These are phyloP conservation scores for Engraulis encrasicolus DNA, from an alignment of 2,113 vertebrate genomes.

Conservation along the genomic window DNA sequence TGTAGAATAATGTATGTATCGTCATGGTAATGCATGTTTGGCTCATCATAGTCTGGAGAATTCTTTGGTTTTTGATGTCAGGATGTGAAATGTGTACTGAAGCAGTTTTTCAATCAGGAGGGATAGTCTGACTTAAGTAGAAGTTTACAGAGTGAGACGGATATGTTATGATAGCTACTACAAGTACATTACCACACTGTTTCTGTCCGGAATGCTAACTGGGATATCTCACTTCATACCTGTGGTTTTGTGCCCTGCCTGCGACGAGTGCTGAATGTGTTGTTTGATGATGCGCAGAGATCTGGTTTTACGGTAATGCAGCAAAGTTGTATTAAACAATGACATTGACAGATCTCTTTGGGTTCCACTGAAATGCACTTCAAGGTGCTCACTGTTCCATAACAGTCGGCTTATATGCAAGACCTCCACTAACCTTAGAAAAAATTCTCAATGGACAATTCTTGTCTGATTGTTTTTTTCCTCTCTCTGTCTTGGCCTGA, in stretches of 20 bases:
- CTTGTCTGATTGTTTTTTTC: too few species aligned
- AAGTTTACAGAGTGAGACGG: neutral
- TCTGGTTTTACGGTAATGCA: neutral
- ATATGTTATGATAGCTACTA: slow-evolving; percentile 1
- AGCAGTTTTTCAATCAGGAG: neutral
- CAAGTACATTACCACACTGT: neutral
- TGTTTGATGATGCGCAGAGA: slow-evolving; percentile 36
- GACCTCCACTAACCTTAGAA: too few species aligned
- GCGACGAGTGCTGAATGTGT: slow-evolving; percentile 8
- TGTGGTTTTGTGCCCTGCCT: neutral
- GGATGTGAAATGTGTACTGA: neutral
- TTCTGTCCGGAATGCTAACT: neutral
- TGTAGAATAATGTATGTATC: too few species aligned
- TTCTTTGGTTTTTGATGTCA: too few species aligned
- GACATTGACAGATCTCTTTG: neutral
- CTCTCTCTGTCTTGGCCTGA: slow-evolving; percentile 7
- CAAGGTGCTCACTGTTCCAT: neutral
- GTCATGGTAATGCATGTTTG: too few species aligned
- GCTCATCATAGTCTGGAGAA: too few species aligned
- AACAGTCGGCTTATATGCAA: neutral
- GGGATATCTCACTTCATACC: neutral
- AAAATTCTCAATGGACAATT: neutral
- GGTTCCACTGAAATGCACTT: neutral
- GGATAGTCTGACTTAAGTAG: neutral
- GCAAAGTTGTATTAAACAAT: neutral